A percentile compares a stretch with the other conserved stretches of the same genome.
phyloP scores from a whole-genome alignment of 2,888 invertebrate species.

The Phalangium opilio region DNA sequence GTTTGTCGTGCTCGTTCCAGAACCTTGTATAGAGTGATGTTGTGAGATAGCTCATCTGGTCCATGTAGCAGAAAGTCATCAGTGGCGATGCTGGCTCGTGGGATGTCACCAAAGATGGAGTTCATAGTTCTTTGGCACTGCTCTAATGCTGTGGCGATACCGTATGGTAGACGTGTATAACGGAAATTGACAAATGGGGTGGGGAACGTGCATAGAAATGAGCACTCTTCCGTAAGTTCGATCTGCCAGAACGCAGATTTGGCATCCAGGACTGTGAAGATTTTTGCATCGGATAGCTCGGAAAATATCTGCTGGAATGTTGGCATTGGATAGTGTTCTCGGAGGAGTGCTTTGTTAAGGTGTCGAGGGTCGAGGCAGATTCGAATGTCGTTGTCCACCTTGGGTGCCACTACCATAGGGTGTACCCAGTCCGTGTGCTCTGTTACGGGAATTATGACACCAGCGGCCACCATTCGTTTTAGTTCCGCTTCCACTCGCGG shows the following conservation, averaged over 20 bases:
- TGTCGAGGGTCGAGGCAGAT: slow-evolving; percentile 27
- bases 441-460: slow-evolving; percentile 3
- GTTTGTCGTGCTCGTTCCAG: slow-evolving; percentile 2
- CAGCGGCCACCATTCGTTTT: background rate
- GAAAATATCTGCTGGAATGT: slow-evolving; percentile 24
- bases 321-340: slow-evolving; percentile 25
- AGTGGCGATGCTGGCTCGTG: slow-evolving; percentile 1
- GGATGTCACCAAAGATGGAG: background rate
- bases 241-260: slow-evolving; percentile 28
- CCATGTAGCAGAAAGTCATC: slow-evolving; percentile 2
- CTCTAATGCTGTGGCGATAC: slow-evolving; percentile 26
- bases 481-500: slow-evolving; percentile 2
- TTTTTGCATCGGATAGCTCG: slow-evolving; percentile 19
- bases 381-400: slow-evolving; percentile 22
- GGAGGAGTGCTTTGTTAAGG: slow-evolving; percentile 22
- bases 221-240: slow-evolving; percentile 25
- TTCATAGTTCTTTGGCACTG: slow-evolving; percentile 23
- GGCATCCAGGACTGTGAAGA: slow-evolving; percentile 24
- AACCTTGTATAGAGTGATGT: slow-evolving; percentile 2
- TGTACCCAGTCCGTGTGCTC: background rate
- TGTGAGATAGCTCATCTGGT: background rate
- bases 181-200: slow-evolving; percentile 27
- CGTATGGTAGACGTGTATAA: slow-evolving; percentile 25
- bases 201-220: slow-evolving; percentile 26
- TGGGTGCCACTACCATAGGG: slow-evolving; percentile 26